Evolutionary conservation across 2,797 vertebrate species (phyloP), one percentile per base, ranked within the genome.

Genomic region (Bradypodion ventrale): DNA sequence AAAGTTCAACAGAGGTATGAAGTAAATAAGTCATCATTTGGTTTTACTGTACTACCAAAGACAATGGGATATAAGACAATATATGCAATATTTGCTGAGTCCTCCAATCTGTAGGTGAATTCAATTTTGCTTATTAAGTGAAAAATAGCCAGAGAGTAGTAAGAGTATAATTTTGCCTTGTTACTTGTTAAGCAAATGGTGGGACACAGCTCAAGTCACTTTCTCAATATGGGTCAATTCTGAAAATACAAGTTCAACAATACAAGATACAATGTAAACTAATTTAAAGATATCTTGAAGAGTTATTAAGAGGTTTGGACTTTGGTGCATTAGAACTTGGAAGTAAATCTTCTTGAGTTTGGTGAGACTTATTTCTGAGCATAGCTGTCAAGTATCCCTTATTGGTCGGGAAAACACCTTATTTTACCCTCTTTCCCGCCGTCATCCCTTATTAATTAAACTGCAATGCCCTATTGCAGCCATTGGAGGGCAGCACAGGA

Each of bases 1-100:
- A 91, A 80, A 85, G 95, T 99, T 94, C 98, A 99, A 87, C 95
- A 93, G 88, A 98, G 98, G 98, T 99, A 96, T 12, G 75, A 59
- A 87, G 89, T 90, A 46, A 82, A 78, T 23, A 78, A 83, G 89
- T 7, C 23, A 25, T 76, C 60, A 63, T 13, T 44, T 76, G n/a
- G 4, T 46, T 37, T 74, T 83, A 75, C 78, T 84, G 32, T 83
- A 75, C 78, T 84, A 32, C 27, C 84, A 75, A 37, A 32, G 83
- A 76, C 78, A 87, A 89, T 32, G 0, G 85, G 80, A 32, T 63
- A 35, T 3, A 83, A 37, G 23, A 62, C 5, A 68, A 35, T 35
- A 78, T 65, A 5, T 68, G 27, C 4, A 80, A 1, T 40, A 79
- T 44, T 59, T 29, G 13, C 62, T 13, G 15, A 40, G 4, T 80